These are phyloP conservation scores for Neostethus bicornis DNA, from an alignment of 2,797 vertebrate genomes.

Conservation along the genomic window DNA sequence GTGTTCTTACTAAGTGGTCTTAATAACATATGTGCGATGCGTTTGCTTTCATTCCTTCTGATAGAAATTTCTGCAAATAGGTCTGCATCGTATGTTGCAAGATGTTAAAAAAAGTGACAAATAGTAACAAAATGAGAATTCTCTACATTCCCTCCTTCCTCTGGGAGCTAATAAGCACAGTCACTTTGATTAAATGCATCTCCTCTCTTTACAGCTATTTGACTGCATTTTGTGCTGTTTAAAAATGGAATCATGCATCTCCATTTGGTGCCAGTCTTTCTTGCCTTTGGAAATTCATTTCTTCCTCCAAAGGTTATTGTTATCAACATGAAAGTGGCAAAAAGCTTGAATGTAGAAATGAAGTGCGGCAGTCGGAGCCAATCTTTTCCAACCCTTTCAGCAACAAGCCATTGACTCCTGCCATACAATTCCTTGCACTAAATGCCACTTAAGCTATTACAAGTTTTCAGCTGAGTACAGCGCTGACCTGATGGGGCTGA, in stretches of 20 bases:
- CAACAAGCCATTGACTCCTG: slow-evolving; percentile 79
- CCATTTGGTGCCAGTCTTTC: slow-evolving; percentile 51
- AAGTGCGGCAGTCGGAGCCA: slow-evolving; percentile 74
- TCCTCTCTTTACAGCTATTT: slow-evolving; percentile 29
- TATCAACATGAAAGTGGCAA: slow-evolving; percentile 71
- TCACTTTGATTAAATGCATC: slow-evolving; percentile 12
- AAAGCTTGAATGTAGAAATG: slow-evolving; percentile 72
- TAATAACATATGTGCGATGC: too few relatives aligned
- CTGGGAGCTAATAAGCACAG: slow-evolving; percentile 20
- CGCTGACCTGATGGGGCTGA: slow-evolving; percentile 71
- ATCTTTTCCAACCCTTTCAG: slow-evolving; percentile 77
- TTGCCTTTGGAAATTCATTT: slow-evolving; percentile 72
- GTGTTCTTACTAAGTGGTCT: too few relatives aligned
- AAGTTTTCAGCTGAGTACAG: slow-evolving; percentile 78
- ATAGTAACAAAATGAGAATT: slow-evolving; percentile 1
- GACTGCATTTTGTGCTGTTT: slow-evolving; percentile 28
- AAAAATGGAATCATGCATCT: slow-evolving; percentile 52
- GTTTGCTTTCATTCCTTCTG: too few relatives aligned
- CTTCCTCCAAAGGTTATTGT: slow-evolving; percentile 81
- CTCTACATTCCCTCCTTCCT: not conserved
- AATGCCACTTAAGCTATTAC: slow-evolving; percentile 86
- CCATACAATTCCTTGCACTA: slow-evolving; percentile 78
- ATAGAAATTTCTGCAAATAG: slow-evolving; percentile 17
- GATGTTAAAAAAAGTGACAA: slow-evolving; percentile 14
- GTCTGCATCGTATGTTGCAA: slow-evolving; percentile 30